phyloP scores from a whole-genome alignment of 1,140 invertebrate genomes.

The Nephila pilipes region DNA sequence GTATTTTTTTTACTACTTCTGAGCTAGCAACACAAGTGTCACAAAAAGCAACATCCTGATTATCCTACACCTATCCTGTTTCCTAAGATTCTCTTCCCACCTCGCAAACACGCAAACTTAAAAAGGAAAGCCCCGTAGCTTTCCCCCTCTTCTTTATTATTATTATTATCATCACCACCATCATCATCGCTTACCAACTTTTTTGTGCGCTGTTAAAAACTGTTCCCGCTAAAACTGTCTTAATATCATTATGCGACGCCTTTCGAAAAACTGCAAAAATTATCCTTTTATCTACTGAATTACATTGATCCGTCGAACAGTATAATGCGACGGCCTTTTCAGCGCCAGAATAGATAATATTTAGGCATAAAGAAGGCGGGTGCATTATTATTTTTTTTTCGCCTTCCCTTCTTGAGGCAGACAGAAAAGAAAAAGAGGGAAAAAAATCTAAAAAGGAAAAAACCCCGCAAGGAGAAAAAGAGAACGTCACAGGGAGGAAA shows the following conservation, averaged over 20 bases:
- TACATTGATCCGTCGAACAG: not conserved
- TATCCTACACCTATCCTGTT: no score
- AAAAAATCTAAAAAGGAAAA: constrained; percentile 4
- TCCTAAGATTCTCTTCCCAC: no score
- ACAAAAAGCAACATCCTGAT: no score
- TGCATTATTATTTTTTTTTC: not conserved
- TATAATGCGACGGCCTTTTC: not conserved
- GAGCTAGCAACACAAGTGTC: no score
- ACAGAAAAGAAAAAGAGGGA: not conserved
- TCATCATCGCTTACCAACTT: not conserved
- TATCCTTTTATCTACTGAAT: constrained; percentile 51
- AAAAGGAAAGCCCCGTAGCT: no score
- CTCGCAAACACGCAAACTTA: no score
- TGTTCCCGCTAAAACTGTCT: not conserved
- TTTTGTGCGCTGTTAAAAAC: not conserved
- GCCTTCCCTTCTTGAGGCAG: not conserved
- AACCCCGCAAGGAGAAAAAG: not conserved
- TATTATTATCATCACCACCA: not conserved
- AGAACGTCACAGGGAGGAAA: not conserved
- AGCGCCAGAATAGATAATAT: constrained; percentile 52
- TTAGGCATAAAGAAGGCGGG: constrained; percentile 7
- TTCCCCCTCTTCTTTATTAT: not conserved
- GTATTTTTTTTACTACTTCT: no score
- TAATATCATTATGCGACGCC: constrained; percentile 35
- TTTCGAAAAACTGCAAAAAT: constrained; percentile 50